These are phyloP conservation scores for Tetraodon nigroviridis DNA, from an alignment of 2,113 vertebrate genomes.

Conservation along the genomic window DNA sequence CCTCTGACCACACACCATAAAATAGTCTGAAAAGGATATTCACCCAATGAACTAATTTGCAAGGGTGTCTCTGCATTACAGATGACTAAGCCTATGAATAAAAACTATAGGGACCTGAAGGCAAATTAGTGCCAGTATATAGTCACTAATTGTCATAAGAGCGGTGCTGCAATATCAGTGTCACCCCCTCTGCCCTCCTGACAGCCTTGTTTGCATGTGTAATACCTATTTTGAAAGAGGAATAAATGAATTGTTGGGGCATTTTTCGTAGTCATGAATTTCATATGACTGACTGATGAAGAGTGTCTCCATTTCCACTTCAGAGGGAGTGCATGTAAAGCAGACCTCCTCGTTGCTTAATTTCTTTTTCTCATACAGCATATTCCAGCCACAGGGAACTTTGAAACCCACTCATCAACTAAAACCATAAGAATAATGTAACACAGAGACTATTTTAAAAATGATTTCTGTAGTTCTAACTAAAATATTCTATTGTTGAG, in stretches of 20 bases:
- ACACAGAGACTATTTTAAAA: too few relatives aligned
- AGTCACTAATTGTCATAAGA: constrained; percentile 3
- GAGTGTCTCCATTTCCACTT: constrained; percentile 51
- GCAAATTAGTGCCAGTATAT: too few relatives aligned
- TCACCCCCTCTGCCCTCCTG: not conserved
- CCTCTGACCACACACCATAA: constrained; percentile 4
- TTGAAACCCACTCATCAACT: too few relatives aligned
- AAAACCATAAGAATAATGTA: too few relatives aligned
- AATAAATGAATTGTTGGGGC: constrained; percentile 40
- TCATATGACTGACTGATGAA: constrained; percentile 30
- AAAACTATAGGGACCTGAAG: not conserved
- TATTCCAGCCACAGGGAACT: too few relatives aligned
- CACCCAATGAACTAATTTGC: constrained; percentile 15
- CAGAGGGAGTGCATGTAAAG: constrained; percentile 27
- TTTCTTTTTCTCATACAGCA: too few relatives aligned
- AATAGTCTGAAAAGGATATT: constrained; percentile 43
- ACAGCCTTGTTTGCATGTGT: constrained; percentile 21
- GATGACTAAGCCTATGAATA: constrained; percentile 18
- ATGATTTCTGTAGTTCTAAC: too few relatives aligned
- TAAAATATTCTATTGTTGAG: too few relatives aligned
- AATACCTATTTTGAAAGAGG: constrained; percentile 28
- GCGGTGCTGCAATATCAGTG: not conserved
- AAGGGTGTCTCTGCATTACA: not conserved
- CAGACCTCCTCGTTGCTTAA: too few relatives aligned
- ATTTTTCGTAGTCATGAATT: constrained; percentile 32